Percentiles rank a stretch among this genome's conserved stretches.
phyloP scores from a whole-genome alignment of 2,888 invertebrate genomes.

The Hemicrepidius hirtus region DNA sequence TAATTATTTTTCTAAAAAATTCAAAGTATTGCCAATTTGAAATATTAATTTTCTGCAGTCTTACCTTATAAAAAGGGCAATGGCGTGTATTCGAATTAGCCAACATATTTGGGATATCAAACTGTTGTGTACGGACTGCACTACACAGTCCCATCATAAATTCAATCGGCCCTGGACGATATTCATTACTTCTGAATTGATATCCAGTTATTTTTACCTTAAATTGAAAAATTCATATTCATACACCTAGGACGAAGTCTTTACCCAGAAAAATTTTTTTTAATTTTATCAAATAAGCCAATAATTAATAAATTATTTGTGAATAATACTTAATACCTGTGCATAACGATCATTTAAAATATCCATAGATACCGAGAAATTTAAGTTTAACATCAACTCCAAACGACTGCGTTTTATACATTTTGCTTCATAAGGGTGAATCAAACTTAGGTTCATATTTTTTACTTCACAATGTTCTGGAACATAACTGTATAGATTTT shows the following conservation, averaged over 20 bases:
- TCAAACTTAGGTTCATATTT: not conserved
- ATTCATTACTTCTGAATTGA: conserved; percentile 21
- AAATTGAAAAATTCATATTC: not conserved
- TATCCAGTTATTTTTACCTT: conserved; percentile 6
- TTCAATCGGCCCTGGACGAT: conserved; percentile 8
- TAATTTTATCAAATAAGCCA: too few relatives aligned
- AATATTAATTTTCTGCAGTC: not conserved
- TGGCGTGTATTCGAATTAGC: not conserved
- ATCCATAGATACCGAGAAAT: not conserved
- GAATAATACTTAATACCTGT: not conserved
- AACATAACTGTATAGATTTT: not conserved
- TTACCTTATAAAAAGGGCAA: conserved; percentile 3
- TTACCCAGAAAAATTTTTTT: too few relatives aligned
- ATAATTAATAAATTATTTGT: too few relatives aligned
- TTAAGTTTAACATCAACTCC: not conserved
- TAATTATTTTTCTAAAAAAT: not conserved
- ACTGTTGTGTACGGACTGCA: not conserved
- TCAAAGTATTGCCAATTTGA: not conserved
- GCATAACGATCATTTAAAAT: not conserved
- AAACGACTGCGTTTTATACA: not conserved
- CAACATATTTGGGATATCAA: conserved; percentile 2
- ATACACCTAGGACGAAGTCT: too few relatives aligned
- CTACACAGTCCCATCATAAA: conserved; percentile 7
- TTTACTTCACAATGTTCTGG: not conserved
- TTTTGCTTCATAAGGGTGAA: not conserved